Conservation (phyloP, 1,140 invertebrate genomes). For the Drosophila nannoptera region DNA sequence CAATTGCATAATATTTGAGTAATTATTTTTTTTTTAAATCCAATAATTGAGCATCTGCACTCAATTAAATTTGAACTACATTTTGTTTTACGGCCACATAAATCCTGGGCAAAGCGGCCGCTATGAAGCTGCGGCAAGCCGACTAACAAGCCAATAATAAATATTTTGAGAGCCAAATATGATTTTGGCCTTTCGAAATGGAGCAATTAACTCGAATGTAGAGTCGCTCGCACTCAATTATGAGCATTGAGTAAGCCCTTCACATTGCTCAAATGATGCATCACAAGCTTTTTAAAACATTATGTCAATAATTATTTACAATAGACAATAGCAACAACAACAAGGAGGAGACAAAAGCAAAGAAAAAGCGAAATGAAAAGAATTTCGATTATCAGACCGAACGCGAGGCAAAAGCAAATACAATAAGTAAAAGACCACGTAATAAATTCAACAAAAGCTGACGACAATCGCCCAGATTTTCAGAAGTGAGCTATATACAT, state of each 20-base stretch:
- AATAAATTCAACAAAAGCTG: conserved; percentile 60
- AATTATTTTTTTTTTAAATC: too few relatives aligned
- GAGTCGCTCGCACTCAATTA: conserved; percentile 19
- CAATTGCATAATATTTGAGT: too few relatives aligned
- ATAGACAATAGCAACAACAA: background rate
- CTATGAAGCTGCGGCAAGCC: background rate
- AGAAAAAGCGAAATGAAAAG: conserved; percentile 12
- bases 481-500: conserved; percentile 13
- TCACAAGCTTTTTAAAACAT: conserved; percentile 38
- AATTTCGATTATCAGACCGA: conserved; percentile 36
- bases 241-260: conserved; percentile 46
- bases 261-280: conserved; percentile 45
- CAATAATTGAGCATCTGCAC: background rate
- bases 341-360: background rate
- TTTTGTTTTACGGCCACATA: background rate
- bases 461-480: conserved; percentile 51
- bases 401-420: conserved; percentile 3
- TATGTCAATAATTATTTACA: conserved; percentile 46
- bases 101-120: background rate
- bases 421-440: conserved; percentile 28
- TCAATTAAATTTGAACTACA: conserved; percentile 1
- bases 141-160: conserved; percentile 12
- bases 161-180: conserved; percentile 22
- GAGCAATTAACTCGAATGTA: conserved; percentile 22
- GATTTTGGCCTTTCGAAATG: conserved; percentile 21